These are phyloP conservation scores for Lagenorhynchus albirostris DNA, from an alignment of 2,113 vertebrate species.

Conservation along the genomic window DNA sequence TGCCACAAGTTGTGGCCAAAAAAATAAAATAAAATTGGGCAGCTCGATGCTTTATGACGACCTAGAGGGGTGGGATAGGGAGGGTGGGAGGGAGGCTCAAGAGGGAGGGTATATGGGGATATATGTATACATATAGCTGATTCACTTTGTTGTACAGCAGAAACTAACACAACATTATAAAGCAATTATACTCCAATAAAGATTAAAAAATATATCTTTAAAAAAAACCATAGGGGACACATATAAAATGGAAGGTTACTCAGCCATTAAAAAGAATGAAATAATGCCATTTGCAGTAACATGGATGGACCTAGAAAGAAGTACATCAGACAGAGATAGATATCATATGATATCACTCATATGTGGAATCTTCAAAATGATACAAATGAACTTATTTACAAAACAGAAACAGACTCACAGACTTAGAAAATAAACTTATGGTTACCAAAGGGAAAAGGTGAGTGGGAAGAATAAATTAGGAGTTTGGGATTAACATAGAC, in stretches of 20 bases:
- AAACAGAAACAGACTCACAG: background rate
- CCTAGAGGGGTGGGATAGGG: no score
- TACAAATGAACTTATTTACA: background rate
- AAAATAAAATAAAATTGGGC: no score
- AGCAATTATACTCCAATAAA: no score
- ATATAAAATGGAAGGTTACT: background rate
- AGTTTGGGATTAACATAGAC: background rate
- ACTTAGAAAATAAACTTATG: background rate
- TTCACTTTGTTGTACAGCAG: no score
- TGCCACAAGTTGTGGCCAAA: no score
- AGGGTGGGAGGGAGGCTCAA: no score
- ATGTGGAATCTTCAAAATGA: background rate
- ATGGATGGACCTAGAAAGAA: background rate
- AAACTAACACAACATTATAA: no score
- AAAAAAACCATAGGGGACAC: no score
- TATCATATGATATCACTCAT: background rate
- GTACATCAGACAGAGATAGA: background rate
- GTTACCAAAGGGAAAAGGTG: background rate
- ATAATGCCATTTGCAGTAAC: background rate
- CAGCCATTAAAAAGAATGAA: background rate
- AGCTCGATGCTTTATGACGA: no score
- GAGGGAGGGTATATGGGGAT: no score
- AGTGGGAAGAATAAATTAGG: background rate
- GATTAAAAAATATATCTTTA: no score
- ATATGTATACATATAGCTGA: no score